These are phyloP conservation scores for Gallinago jamesoni DNA, from an alignment of 2,113 vertebrate species.

Conservation along the genomic window DNA sequence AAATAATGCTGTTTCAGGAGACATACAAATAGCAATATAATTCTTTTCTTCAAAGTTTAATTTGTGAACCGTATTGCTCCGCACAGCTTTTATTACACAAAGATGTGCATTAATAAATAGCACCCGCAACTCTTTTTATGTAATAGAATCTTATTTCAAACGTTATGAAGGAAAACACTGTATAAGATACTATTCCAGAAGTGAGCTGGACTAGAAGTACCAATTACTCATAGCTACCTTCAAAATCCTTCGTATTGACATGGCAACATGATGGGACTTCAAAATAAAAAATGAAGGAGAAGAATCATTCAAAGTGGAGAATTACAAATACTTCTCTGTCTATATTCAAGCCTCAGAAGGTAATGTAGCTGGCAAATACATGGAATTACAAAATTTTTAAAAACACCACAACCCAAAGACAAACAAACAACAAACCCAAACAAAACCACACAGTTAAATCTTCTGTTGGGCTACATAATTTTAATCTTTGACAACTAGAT, in stretches of 20 bases:
- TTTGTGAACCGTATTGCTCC: conserved; percentile 21
- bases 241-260: conserved; percentile 33
- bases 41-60: conserved; percentile 49
- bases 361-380: neutral
- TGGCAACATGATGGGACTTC: conserved; percentile 19
- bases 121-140: neutral
- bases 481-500: neutral
- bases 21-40: neutral
- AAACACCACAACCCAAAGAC: neutral
- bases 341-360: neutral
- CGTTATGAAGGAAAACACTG: neutral
- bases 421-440: neutral
- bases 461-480: neutral
- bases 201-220: conserved; percentile 7
- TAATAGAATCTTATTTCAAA: conserved; percentile 29
- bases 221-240: conserved; percentile 9
- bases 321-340: neutral
- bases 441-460: neutral
- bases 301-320: neutral
- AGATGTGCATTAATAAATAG: conserved; percentile 31
- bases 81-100: conserved; percentile 40
- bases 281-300: neutral
- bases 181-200: conserved; percentile 5
- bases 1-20: conserved; percentile 13
- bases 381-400: neutral